Percentiles rank a stretch among this genome's conserved stretches.
Conservation (phyloP, 64 coral and sea anemone genomes). For the Anthopleura sola region DNA sequence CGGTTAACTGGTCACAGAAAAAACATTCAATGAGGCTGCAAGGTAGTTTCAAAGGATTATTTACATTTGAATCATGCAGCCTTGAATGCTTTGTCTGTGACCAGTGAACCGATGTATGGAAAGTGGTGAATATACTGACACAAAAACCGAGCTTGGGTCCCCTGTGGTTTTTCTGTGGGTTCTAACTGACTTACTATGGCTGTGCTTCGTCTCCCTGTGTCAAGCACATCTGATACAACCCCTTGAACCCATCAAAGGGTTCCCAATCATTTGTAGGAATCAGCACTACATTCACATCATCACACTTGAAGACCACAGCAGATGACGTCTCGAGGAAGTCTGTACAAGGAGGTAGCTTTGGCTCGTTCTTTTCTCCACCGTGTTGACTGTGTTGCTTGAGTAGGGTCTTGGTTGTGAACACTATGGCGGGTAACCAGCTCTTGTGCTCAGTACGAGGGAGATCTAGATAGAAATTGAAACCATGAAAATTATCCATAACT, state of each 20-base stretch:
- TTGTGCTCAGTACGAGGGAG: constrained; percentile 89
- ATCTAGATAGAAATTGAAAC: constrained; percentile 39
- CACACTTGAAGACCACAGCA: constrained; percentile 69
- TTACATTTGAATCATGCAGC: no score
- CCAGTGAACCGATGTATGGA: no score
- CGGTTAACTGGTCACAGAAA: no score
- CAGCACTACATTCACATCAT: constrained; percentile 62
- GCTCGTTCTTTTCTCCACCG: constrained; percentile 32
- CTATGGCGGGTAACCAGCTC: constrained; percentile 94
- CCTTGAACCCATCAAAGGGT: constrained; percentile 66
- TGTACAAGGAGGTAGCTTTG: constrained; percentile 58
- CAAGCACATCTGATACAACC: constrained; percentile 80
- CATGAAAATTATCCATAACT: background rate
- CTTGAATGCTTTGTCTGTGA: no score
- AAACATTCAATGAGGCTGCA: no score
- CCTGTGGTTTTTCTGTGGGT: background rate
- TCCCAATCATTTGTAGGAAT: constrained; percentile 91
- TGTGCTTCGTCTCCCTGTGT: constrained; percentile 78
- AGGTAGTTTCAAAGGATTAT: no score
- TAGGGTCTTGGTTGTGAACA: constrained; percentile 85
- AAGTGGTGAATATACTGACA: no score
- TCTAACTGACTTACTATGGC: constrained; percentile 58
- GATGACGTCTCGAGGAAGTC: constrained; percentile 75
- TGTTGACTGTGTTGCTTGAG: constrained; percentile 67
- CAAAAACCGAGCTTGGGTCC: no score